phyloP scores from a whole-genome alignment of 2,113 vertebrate species.

The Typhlomys cinereus region DNA sequence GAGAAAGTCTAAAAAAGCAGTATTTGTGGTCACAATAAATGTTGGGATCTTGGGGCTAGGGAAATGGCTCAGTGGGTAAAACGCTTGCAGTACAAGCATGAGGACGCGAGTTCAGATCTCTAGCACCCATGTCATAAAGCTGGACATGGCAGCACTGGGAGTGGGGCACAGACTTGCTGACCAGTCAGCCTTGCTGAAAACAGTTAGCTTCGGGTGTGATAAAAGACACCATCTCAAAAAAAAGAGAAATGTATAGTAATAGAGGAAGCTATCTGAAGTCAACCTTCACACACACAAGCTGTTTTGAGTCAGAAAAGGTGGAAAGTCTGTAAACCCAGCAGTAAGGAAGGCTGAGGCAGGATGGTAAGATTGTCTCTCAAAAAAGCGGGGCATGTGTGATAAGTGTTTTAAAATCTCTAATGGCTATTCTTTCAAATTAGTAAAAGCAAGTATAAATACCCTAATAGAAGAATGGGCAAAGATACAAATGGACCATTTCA shows the following conservation, averaged over 20 bases:
- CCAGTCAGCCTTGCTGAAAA: neutral
- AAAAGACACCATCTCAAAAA: neutral
- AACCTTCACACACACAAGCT: neutral
- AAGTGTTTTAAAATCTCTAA: neutral
- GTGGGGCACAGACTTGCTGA: neutral
- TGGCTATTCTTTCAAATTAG: slow-evolving; percentile 18
- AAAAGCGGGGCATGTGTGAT: neutral
- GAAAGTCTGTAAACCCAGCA: neutral
- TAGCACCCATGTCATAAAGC: neutral
- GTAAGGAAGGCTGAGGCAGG: neutral
- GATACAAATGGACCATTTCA: slow-evolving; percentile 20
- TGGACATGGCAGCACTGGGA: no score
- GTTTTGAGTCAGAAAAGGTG: neutral
- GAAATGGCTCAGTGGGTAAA: neutral
- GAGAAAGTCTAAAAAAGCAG: neutral
- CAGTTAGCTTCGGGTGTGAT: neutral
- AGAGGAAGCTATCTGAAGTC: neutral
- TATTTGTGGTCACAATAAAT: neutral
- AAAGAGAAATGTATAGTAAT: neutral
- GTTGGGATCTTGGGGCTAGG: neutral
- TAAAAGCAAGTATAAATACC: slow-evolving; percentile 25
- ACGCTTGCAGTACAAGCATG: no score
- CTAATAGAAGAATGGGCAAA: neutral
- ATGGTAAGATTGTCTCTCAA: neutral
- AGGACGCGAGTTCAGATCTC: neutral